Evolutionary conservation across 2,888 invertebrate genomes (phyloP).

Genomic region (Thelaira solivaga): DNA sequence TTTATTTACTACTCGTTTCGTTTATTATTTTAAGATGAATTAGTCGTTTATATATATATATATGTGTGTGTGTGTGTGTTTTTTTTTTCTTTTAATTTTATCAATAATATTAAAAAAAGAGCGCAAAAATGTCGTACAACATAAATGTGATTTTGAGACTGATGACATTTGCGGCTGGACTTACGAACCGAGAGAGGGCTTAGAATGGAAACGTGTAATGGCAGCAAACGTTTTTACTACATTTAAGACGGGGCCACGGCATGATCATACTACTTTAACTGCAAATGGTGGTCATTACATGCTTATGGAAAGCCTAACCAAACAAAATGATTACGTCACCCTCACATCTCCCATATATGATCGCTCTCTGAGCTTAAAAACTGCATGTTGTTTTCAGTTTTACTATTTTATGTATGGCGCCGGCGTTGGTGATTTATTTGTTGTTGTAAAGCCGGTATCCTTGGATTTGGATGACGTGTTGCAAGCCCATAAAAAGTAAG

Average conservation of each 20-base stretch:
- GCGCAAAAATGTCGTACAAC: constrained; percentile 53
- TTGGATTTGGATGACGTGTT: constrained; percentile 65
- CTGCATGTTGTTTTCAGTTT: constrained; percentile 81
- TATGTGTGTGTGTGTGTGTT: not conserved
- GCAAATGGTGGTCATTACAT: constrained; percentile 85
- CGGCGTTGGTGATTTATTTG: constrained; percentile 79
- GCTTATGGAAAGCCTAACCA: constrained; percentile 85
- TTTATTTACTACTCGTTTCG: too few relatives aligned
- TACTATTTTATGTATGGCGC: constrained; percentile 89
- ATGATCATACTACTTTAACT: constrained; percentile 85
- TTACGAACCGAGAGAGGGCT: constrained; percentile 79
- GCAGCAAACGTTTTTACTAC: constrained; percentile 71
- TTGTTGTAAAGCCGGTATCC: constrained; percentile 78
- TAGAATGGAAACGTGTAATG: constrained; percentile 84
- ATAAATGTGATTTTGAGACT: constrained; percentile 75
- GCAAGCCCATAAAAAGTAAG: constrained; percentile 63
- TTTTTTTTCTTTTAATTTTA: not conserved
- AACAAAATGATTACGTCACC: constrained; percentile 81
- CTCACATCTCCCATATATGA: constrained; percentile 85
- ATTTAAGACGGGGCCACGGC: constrained; percentile 82
- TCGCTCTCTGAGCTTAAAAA: constrained; percentile 76
- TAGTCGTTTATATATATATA: too few relatives aligned
- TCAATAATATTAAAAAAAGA: constrained; percentile 12
- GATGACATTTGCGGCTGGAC: constrained; percentile 87
- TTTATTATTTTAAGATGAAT: too few relatives aligned